Conservation (phyloP, 2,797 vertebrate genomes). For the Dromococcyx pavoninus region DNA sequence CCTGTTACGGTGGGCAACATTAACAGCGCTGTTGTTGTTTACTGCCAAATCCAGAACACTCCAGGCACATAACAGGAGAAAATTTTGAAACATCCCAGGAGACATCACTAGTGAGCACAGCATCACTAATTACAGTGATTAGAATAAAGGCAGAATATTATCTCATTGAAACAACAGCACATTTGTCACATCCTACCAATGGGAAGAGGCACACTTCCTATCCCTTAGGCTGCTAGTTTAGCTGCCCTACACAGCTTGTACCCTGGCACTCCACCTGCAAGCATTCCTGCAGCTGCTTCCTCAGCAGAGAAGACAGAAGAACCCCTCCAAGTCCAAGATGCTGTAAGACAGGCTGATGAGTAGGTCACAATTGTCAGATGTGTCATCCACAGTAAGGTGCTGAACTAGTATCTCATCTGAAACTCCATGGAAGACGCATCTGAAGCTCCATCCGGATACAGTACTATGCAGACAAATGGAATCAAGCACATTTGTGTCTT, state of each 20-base stretch:
- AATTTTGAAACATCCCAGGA: neutral
- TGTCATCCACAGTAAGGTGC: neutral
- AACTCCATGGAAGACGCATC: neutral
- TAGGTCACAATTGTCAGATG: neutral
- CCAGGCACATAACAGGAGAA: neutral
- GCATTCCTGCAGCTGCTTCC: neutral
- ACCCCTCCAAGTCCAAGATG: neutral
- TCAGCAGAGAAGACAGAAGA: neutral
- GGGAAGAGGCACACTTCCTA: neutral
- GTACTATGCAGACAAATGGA: rapidly evolving
- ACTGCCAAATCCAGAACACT: neutral
- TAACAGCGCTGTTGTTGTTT: neutral
- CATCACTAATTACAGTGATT: conserved; percentile 1
- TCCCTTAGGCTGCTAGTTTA: neutral
- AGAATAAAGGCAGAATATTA: conserved; percentile 14
- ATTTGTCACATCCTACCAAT: neutral
- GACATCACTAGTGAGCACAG: neutral
- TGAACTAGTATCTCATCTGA: neutral
- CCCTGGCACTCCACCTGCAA: neutral
- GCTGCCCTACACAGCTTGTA: neutral
- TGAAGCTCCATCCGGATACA: neutral
- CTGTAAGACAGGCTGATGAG: neutral
- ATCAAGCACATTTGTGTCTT: neutral
- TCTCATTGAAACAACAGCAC: conserved; percentile 22
- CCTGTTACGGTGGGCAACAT: neutral